Evolutionary conservation across 2,113 vertebrate genomes (phyloP), one percentile per base, ranked within the genome.

Genomic region (Laticauda laticaudata): DNA sequence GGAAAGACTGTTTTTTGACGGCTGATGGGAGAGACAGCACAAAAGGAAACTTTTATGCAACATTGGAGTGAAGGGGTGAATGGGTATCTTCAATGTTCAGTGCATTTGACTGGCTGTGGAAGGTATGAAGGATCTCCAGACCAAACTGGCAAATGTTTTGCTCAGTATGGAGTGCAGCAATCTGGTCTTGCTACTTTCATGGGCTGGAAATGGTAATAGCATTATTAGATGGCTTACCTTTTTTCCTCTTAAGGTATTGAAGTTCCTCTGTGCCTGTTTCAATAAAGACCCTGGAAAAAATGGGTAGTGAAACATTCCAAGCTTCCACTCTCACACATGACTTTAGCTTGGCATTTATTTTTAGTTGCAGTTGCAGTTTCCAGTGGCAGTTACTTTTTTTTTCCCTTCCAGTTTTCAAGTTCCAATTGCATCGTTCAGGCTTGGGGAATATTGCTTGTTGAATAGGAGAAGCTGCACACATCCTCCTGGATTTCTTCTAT

Each of bases 351-450:
- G 88, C 86, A 94, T 96, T 96, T 97, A 97, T 96, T 97, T 97
- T 97, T 96, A 96, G 95, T 94, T 95, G 94, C 96, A 95, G 95
- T 93, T 96, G 92, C 97, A 97, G 97, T 96, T 97, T 97, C 96
- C 96, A 96, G 94, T 94, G 94, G 92, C 96, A 96, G 94, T 96
- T 94, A 95, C 93, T 94, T 89, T 91, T 93, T 94, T 5, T 23
- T 96, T 91, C 94, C 85, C 94, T 96, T 96, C 96, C 89, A 93
- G 81, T 93, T 93, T 93, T 97, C 59, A 8, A 86, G 96, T 61
- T 93, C 95, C 48, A 5, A 14, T 87, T 92, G 89, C 95, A 87
- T 94, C 95, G 95, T 91, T 53, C 89, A 94, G 93, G 94, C 96
- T 95, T 95, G 88, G 94, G 0, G 0, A 23, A 93, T 96, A 95